Evolutionary conservation across 1,140 invertebrate species (phyloP).

Genomic region (Drosophila kurseongensis): DNA sequence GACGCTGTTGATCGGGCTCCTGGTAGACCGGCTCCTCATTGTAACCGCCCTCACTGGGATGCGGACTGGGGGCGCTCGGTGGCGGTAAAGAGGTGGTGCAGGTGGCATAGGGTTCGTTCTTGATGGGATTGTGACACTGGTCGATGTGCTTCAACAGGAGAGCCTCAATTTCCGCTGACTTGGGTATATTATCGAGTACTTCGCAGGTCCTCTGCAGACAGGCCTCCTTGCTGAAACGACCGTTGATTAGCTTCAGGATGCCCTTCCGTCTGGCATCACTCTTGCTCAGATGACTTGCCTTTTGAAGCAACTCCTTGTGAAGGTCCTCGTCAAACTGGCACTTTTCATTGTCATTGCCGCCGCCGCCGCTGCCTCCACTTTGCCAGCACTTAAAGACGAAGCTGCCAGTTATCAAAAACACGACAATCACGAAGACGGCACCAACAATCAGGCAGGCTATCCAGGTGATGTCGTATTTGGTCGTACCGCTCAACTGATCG

Average conservation of each 20-base stretch:
- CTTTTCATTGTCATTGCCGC: not conserved
- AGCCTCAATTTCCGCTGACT: constrained; percentile 28
- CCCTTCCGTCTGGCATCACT: not conserved
- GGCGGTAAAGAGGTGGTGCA: no score
- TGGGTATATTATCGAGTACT: constrained; percentile 27
- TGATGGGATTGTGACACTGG: constrained; percentile 11
- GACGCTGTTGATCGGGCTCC: constrained; percentile 64
- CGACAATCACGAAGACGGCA: accelerated
- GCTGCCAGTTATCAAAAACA: not conserved
- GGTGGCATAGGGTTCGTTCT: no score
- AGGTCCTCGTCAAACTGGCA: not conserved
- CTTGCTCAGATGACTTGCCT: not conserved
- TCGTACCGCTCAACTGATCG: not conserved
- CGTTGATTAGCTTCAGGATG: constrained; percentile 17
- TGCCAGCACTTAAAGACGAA: no score
- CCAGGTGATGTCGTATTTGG: not conserved
- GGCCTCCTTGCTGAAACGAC: constrained; percentile 18
- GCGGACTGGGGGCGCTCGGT: constrained; percentile 28
- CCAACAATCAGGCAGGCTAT: not conserved
- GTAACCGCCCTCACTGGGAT: not conserved
- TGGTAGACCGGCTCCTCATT: constrained; percentile 61
- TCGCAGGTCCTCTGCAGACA: constrained; percentile 39
- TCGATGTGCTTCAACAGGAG: constrained; percentile 55
- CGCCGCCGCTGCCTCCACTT: not conserved
- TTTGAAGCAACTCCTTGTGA: not conserved